These are phyloP conservation scores for Esperia sulphurella DNA, from an alignment of 2,888 invertebrate genomes.

Conservation along the genomic window DNA sequence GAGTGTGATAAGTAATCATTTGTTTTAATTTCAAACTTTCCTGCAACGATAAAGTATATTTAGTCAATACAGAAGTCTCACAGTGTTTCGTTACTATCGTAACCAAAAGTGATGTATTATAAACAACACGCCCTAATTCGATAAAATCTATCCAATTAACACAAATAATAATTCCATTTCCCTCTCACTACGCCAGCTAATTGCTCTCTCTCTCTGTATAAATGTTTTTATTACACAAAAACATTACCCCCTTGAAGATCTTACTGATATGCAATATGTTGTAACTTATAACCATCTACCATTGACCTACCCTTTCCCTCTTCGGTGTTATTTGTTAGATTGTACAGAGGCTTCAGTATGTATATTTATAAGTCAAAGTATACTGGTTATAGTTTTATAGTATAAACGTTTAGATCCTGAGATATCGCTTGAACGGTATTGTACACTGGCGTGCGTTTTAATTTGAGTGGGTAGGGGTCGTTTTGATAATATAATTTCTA, in stretches of 20 bases:
- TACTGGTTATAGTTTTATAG: constrained; percentile 3
- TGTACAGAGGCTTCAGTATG: not conserved
- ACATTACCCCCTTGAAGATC: constrained; percentile 28
- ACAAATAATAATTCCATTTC: constrained; percentile 48
- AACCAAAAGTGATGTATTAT: constrained; percentile 4
- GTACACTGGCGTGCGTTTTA: not conserved
- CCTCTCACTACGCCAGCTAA: constrained; percentile 28
- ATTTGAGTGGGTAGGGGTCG: not conserved
- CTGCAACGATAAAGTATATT: too few relatives aligned
- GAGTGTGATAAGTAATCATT: too few relatives aligned
- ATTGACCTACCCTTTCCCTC: constrained; percentile 12
- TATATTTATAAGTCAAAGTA: not conserved
- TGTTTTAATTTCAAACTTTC: too few relatives aligned
- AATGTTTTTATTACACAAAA: constrained; percentile 35
- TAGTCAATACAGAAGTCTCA: too few relatives aligned
- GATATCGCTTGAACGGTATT: constrained; percentile 3
- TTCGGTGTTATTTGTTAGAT: not conserved
- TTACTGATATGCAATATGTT: constrained; percentile 17
- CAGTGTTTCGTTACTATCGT: not conserved
- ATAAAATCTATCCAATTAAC: constrained; percentile 51
- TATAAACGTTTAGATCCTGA: constrained; percentile 4
- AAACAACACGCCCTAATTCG: constrained; percentile 32
- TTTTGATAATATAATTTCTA: not conserved
- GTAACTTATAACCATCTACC: constrained; percentile 13
- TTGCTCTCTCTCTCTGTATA: constrained; percentile 34